A percentile compares a stretch with the other conserved stretches of the same genome.
These are phyloP conservation scores for Lasioglossum malachurum DNA, from an alignment of 2,888 invertebrate species.

Conservation along the genomic window DNA sequence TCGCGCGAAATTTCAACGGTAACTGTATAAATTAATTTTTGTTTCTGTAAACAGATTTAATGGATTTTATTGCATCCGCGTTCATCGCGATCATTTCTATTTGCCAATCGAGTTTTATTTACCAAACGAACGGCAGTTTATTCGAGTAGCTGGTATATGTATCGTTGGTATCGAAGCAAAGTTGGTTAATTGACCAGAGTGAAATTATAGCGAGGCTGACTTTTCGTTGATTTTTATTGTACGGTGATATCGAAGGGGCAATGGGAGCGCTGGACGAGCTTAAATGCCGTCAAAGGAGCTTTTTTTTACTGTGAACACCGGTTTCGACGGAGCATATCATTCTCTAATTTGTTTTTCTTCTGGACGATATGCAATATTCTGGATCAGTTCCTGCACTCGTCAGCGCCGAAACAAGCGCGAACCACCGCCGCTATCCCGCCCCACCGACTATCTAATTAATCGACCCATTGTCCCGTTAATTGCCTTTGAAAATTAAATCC, in stretches of 20 bases:
- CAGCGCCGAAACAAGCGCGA: constrained; percentile 29
- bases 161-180: neutral
- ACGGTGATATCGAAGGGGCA: neutral
- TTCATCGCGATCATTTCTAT: neutral
- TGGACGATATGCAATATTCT: constrained; percentile 1
- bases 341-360: constrained; percentile 10
- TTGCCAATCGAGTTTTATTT: too few relatives aligned
- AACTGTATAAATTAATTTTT: constrained; percentile 1
- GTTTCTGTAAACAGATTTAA: neutral
- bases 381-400: constrained; percentile 19
- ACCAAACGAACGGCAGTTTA: neutral
- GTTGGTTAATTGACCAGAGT: neutral
- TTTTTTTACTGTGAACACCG: neutral
- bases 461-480: constrained; percentile 64
- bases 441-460: constrained; percentile 60
- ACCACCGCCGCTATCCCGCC: constrained; percentile 16
- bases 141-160: neutral
- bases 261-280: neutral
- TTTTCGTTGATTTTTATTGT: neutral
- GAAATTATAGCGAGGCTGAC: neutral
- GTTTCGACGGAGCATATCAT: neutral
- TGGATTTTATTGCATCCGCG: neutral
- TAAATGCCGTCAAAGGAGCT: neutral
- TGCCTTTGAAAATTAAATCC: constrained; percentile 67
- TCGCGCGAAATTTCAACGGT: neutral